These are phyloP conservation scores for Acrobasis consociella DNA, from an alignment of 2,888 invertebrate species.

Conservation along the genomic window DNA sequence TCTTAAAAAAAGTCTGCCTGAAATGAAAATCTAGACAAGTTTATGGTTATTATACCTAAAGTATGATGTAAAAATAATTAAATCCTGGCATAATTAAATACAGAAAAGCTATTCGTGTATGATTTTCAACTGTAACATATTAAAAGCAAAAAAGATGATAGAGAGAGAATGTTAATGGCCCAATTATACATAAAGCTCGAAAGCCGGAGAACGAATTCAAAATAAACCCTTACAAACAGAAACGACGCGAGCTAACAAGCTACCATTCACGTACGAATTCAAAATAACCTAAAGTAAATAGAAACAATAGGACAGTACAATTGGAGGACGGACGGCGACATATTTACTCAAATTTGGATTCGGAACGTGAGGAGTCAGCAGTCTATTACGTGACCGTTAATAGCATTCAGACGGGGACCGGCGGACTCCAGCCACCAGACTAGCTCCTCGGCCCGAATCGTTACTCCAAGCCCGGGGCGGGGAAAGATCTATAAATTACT, in stretches of 20 bases:
- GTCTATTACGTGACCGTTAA: slow-evolving; percentile 76
- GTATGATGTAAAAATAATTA: too few species aligned
- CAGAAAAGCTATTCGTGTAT: too few species aligned
- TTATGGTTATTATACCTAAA: too few species aligned
- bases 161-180: background rate
- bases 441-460: slow-evolving; percentile 60
- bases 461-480: slow-evolving; percentile 69
- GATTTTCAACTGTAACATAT: too few species aligned
- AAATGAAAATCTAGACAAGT: too few species aligned
- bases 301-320: slow-evolving; percentile 57
- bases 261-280: slow-evolving; percentile 52
- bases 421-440: slow-evolving; percentile 48
- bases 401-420: slow-evolving; percentile 57
- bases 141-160: too few species aligned
- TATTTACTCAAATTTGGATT: slow-evolving; percentile 76
- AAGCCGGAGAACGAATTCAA: slow-evolving; percentile 41
- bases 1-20: too few species aligned
- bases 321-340: slow-evolving; percentile 59
- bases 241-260: slow-evolving; percentile 53
- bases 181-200: background rate
- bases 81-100: too few species aligned
- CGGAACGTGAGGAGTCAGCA: slow-evolving; percentile 68
- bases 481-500: slow-evolving; percentile 79
- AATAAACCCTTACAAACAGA: slow-evolving; percentile 41
- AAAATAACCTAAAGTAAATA: slow-evolving; percentile 53